Evolutionary conservation across 2,113 vertebrate genomes (phyloP).

Genomic region (Daphoenositta chrysoptera): DNA sequence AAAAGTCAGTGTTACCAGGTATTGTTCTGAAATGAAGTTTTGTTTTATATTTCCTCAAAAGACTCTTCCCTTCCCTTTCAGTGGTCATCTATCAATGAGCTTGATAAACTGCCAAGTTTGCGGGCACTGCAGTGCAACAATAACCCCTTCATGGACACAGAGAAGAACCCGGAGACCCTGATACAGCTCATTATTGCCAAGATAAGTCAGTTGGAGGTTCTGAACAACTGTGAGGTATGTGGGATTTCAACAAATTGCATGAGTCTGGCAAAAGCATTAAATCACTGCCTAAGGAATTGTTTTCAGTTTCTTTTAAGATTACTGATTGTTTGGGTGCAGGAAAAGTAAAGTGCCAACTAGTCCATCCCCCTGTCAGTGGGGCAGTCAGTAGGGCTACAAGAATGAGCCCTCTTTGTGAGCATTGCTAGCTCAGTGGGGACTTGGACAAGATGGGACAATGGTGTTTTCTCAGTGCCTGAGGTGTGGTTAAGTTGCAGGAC

Average conservation of each 20-base stretch:
- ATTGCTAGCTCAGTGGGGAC: not conserved
- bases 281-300: not conserved
- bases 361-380: not conserved
- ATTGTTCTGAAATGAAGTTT: not conserved
- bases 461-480: not conserved
- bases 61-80: conserved; percentile 47
- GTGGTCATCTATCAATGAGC: conserved; percentile 89
- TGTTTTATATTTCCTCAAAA: not conserved
- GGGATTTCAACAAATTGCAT: not conserved
- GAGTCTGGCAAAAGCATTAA: not conserved
- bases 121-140: conserved; percentile 74
- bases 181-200: conserved; percentile 86
- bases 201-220: conserved; percentile 72
- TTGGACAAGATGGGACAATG: not conserved
- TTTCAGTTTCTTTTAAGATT: not conserved
- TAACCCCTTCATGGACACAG: conserved; percentile 76
- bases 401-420: not conserved
- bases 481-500: not conserved
- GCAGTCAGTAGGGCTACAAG: not conserved
- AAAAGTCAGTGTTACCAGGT: not conserved
- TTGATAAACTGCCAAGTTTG: conserved; percentile 82
- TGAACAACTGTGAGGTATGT: conserved; percentile 80
- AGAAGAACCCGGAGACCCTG: conserved; percentile 72
- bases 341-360: not conserved
- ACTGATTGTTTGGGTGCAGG: not conserved